These are phyloP conservation scores for Echinarachnius parma DNA, from an alignment of 53 echinoderm and acorn worm genomes.

Conservation along the genomic window DNA sequence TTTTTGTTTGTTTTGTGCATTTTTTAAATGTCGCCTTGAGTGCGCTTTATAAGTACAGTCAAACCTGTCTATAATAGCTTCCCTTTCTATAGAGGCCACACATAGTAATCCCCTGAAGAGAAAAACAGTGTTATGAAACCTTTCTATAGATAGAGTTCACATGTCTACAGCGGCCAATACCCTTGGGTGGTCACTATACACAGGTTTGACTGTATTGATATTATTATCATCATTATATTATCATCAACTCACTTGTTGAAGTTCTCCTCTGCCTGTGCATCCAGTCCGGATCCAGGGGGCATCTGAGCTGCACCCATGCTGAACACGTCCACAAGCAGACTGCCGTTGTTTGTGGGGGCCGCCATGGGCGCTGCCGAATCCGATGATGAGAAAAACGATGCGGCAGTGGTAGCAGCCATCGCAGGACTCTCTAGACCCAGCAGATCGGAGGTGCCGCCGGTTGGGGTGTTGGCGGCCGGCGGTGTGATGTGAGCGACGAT, in stretches of 20 bases:
- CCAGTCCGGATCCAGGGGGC: slow-evolving; percentile 24
- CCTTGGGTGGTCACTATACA: too few relatives aligned
- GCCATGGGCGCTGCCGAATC: slow-evolving; percentile 6
- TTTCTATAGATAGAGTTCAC: too few relatives aligned
- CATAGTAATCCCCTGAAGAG: too few relatives aligned
- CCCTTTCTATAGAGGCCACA: too few relatives aligned
- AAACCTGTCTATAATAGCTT: too few relatives aligned
- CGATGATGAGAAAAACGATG: slow-evolving; percentile 1
- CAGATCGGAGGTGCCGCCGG: slow-evolving; percentile 36
- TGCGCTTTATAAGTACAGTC: too few relatives aligned
- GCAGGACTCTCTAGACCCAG: slow-evolving; percentile 49
- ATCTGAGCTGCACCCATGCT: slow-evolving; percentile 21
- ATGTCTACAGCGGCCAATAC: too few relatives aligned
- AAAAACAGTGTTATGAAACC: too few relatives aligned
- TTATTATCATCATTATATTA: too few relatives aligned
- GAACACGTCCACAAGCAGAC: slow-evolving; percentile 74
- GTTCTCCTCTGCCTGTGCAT: slow-evolving; percentile 81
- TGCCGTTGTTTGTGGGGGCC: slow-evolving; percentile 26
- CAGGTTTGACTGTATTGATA: too few relatives aligned
- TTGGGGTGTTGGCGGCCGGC: slow-evolving; percentile 38
- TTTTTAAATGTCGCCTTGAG: too few relatives aligned
- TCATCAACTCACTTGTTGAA: slow-evolving; percentile 73
- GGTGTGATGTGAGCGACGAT: neutral
- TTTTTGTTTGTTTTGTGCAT: too few relatives aligned
- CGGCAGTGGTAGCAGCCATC: neutral